A percentile compares a stretch with the other conserved stretches of the same genome.
phyloP scores from a whole-genome alignment of 2,113 vertebrate species.

The Falcunculus frontatus region DNA sequence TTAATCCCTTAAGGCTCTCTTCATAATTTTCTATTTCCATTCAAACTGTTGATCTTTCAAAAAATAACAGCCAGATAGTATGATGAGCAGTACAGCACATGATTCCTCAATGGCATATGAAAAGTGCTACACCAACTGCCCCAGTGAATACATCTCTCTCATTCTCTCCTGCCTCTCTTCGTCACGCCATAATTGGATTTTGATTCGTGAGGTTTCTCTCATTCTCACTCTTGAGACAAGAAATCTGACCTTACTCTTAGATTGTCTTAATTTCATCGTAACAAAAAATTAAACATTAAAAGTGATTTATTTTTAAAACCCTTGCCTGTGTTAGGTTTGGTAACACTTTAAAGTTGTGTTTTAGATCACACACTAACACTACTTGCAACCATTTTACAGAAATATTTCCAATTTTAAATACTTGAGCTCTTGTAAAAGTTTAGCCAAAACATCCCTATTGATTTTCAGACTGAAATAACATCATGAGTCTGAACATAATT shows the following conservation, averaged over 20 bases:
- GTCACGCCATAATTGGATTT: not conserved
- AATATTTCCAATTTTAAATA: not conserved
- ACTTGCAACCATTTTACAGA: not conserved
- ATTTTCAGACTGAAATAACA: not conserved
- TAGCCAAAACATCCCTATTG: not conserved
- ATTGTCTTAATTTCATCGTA: not conserved
- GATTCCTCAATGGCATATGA: not conserved
- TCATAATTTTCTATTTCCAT: not conserved
- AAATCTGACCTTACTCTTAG: not conserved
- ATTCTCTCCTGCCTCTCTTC: not conserved
- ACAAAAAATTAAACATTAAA: not conserved
- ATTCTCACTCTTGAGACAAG: not conserved
- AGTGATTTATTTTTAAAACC: not conserved
- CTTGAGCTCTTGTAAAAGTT: not conserved
- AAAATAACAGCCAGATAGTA: not conserved
- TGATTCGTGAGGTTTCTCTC: not conserved
- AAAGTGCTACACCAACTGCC: not conserved
- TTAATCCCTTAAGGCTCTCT: not conserved
- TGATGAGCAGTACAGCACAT: not conserved
- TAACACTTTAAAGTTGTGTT: not conserved
- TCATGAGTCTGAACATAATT: not conserved
- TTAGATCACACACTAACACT: not conserved
- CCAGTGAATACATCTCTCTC: not conserved
- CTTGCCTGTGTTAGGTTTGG: not conserved
- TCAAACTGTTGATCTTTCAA: not conserved